Base-by-base conservation (phyloP, 2,888 invertebrate genomes). In the Xestia xanthographa region DNA sequence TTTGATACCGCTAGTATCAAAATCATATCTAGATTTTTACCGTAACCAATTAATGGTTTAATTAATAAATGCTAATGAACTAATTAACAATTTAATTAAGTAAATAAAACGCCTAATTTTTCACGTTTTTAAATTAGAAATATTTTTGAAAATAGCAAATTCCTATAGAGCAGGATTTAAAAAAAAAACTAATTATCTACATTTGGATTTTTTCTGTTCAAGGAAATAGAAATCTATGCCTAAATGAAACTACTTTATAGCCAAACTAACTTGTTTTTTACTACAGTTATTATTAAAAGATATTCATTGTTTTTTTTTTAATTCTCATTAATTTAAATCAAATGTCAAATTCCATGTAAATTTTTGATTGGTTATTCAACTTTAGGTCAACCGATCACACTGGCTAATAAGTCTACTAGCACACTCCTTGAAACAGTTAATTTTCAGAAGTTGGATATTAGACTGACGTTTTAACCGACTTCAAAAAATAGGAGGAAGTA, bases 21-120 rank as follows among this genome's bases (percentile, higher is more conserved):
- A 34, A 22, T 38, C 1, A 41, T 29, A 22, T 5, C 22, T 75
- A 79, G 14, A 8, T 70, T 50, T 53, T 53, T 71, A 67, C 50
- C 50, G 48, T 58, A 34, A 70, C 29, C 14, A n/a, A 48, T 43
- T 50, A 75, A 20, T 38, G 4, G 20, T 4, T 68, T 65, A 53
- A 74, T 66, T 71, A 84, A 53, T 29, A 14, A 56, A 85, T 75
- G 53, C 22, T 71, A 82, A 80, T 71, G 0, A 60, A 6, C 26
- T 58, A 70, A 75, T 80, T 72, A 50, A 75, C 58, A 0, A 58
- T 22, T 41, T 26, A 41, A 58, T 58, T 17, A 56, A 66, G 38
- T 50, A 56, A 85, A 68, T 50, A 50, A n/a, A 22, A 58, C 17
- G 66, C 26, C 69, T 70, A 53, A 53, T 72, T 43, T 43, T 72